These are phyloP conservation scores for Recurvirostra avosetta DNA, from an alignment of 2,113 vertebrate species.

Conservation along the genomic window DNA sequence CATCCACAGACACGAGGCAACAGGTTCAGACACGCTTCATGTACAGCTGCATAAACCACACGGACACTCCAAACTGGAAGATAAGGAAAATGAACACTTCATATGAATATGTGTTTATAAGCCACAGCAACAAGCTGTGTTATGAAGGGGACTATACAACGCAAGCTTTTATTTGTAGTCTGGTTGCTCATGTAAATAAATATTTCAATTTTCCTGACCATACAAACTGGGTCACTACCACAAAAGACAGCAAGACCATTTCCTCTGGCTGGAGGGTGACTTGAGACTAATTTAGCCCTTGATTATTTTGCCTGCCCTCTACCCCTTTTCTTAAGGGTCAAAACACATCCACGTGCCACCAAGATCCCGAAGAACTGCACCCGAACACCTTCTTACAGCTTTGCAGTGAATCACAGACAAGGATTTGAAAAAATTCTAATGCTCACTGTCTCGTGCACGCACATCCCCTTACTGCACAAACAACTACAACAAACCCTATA, in stretches of 20 bases:
- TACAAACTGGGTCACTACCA: background rate
- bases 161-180: background rate
- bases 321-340: background rate
- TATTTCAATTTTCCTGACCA: background rate
- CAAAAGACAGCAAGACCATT: background rate
- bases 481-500: background rate
- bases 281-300: background rate
- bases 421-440: background rate
- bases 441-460: rapidly evolving
- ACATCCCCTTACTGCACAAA: background rate
- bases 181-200: background rate
- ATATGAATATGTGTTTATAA: rapidly evolving
- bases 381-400: rapidly evolving
- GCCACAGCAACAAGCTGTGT: background rate
- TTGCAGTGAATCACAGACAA: background rate
- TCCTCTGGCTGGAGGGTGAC: background rate
- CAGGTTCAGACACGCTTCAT: background rate
- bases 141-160: background rate
- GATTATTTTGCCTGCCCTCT: background rate
- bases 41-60: background rate
- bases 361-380: background rate
- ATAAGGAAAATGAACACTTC: rapidly evolving
- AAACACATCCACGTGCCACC: background rate
- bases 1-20: background rate
- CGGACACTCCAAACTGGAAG: rapidly evolving